Evolutionary conservation across 37 sponge, comb jelly and placozoan species (phyloP), one percentile per base, ranked within the genome.

Genomic region (Cladorhizidae sp.): DNA sequence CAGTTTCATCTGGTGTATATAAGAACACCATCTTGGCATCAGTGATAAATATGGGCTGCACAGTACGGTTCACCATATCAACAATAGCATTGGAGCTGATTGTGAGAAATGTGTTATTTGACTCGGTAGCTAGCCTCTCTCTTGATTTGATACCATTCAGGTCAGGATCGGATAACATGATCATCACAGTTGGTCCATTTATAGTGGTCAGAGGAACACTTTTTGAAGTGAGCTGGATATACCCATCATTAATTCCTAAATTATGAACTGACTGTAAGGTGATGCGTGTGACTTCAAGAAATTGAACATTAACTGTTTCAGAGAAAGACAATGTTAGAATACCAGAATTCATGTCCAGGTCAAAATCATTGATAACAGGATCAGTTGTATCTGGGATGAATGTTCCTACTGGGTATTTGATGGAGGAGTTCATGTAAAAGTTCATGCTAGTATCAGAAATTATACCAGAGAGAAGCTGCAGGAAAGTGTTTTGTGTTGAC

Each of bases 321-420:
- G 91, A 83, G 83, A 96, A 96, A 28, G 55, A 64, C 20, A 96
- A 89, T 5, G 64, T 82, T 12, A 96, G 83, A 40, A 62, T 26
- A 12, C 82, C 83, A 58, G 84, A 57, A 72, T 90, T 80, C 74
- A 96, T 40, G 59, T 92, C 76, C 35, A 96, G 87, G 73, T 73
- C 77, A 73, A 96, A 96, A 28, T 64, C 70, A 22, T 57, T 64
- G 40, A 96, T 84, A 12, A 20, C 57, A 45, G 97, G 97, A 17
- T 55, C 25, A 67, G 82, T 90, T 11, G 26, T 79, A 76, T 96
- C 97, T 20, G 63, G 64, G 23, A 25, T 49, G 40, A 92, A 82
- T 8, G 38, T 28, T 2, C 64, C 50, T 32, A 83, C 96, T 45
- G 0, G 58, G 29, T 61, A 64, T 20, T 78, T 80, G 22, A 26